Evolutionary conservation across 1,140 invertebrate genomes (phyloP), one percentile per base, ranked within the genome.

Genomic region (Dendrolimus punctatus): DNA sequence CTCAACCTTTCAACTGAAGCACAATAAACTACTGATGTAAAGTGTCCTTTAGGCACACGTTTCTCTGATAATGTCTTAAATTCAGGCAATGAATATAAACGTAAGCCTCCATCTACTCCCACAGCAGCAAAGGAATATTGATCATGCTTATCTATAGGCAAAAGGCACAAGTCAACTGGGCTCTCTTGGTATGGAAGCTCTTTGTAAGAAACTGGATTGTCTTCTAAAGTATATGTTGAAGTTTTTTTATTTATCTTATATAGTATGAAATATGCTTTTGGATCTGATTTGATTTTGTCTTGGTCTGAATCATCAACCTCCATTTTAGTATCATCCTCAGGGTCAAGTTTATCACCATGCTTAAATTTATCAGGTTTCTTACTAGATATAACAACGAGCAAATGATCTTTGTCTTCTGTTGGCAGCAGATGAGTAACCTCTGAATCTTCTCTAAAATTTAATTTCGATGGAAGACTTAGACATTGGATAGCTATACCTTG

Each of bases 1-100:
- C 95, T 97, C 10, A 98, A 82, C 51, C 95, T 89, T 68, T 97
- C 95, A 46, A 96, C 90, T 85, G 93, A 93, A 10, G 91, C 92
- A 70, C 94, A 95, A 77, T 94, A 95, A 5, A 91, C 91, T 9
- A 92, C 92, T 1, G 93, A 93, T 8, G 93, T 90, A 67, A 95
- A 95, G 65, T 90, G 91, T 40, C 90, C 88, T n/a, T 89, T 89
- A 0, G 92, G 90, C 40, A 92, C 85, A 64, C 88, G 89, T 7
- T 92, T 91, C 51, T 91, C 87, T 4, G 90, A 90, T 6, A 93
- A 74, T 6, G 89, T 88, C 61, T 90, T 90, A 49, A 95, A 88
- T 43, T 90, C 91, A 7, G 87, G 80, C 6, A 95, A 70, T 37
- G 93, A 90, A 44, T 93, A 88, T 39, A 95, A 68, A 66, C 93